Base-by-base conservation (phyloP, 2,888 invertebrate genomes). In the Chelonus formosanus region DNA sequence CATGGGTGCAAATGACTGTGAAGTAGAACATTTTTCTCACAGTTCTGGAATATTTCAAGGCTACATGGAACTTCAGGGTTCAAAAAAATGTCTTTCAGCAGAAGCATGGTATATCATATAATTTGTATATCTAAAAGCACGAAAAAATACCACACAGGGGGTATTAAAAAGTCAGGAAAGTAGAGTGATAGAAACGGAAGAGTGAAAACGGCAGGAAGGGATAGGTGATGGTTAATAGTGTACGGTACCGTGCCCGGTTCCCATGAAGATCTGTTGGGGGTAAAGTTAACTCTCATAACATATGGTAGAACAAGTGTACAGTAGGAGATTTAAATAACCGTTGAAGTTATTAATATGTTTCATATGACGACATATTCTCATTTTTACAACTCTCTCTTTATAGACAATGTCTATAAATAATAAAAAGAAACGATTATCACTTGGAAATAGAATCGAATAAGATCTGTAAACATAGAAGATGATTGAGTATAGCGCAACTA, bases 231-330 rank as follows among this genome's bases (percentile, higher is more conserved):
- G 67, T 70, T 70, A 74, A 73, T 75, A 75, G 74, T 66, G 65
- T 58, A 54, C 59, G 65, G 69, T 62, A 65, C 69, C 63, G 77
- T 80, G 80, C 78, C 75, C 78, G 77, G 79, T 84, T 84, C 84
- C 84, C 84, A 84, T 83, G 84, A 83, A 82, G 80, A 78, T 83
- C 78, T 82, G 83, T 82, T 84, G 83, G 84, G 84, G 82, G 83
- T 72, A 75, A 56, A 50, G 76, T 78, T 55, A 48, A 56, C 68
- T 59, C 63, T 53, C 58, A 44, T 73, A 74, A 80, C 82, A 82
- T 82, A 82, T 82, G 80, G 78, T 60, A 67, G 64, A 75, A 82
- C 83, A 83, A 84, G 83, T 83, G 84, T 79, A 20, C 20, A 80
- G 74, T 72, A 75, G 80, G 75, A 83, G 84, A 84, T 84, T 84